Evolutionary conservation across 2,113 vertebrate species (phyloP), one percentile per base, ranked within the genome.

Genomic region (Cettia cetti): DNA sequence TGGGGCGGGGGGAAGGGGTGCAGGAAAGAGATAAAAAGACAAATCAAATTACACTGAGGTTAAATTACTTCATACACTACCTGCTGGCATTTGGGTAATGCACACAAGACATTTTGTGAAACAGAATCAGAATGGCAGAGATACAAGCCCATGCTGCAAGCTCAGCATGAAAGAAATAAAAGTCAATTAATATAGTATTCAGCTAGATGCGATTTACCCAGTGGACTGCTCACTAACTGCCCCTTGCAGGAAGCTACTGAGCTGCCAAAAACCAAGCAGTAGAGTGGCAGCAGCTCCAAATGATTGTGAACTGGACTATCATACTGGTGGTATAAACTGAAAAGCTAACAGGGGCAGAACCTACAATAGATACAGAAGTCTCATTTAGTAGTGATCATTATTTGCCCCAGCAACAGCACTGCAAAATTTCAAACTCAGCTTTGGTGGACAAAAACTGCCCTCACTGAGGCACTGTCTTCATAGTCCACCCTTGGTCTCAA

Each of bases 1-100:
- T 14, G 3, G 2, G 7, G 1, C 3, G 3, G 6, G 2, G 2
- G 9, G 9, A 7, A 26, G 22, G 6, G 17, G 53, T 18, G 28
- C 10, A 5, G 17, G 31, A 9, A 35, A 35, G 30, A 60, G 24
- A 69, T 10, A 66, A 80, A 65, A 88, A 89, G 19, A 15, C 6
- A 2, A 40, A 66, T 35, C 35, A 68, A 79, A 79, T 56, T 33
- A 72, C 44, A 64, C n/a, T 31, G 21, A 45, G n/a, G 54, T 74
- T 79, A 64, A 82, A 61, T 42, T 65, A 26, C 26, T 96, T 85
- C 81, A 53, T 40, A 45, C 6, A 1, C 15, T 40, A 90, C 63
- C 61, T 90, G n/a, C 14, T 83, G 77, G 69, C 69, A 63, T 21
- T 56, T 2, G 1, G 70, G 21, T 72, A 60, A 92, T 8, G 17